Evolutionary conservation across 2,888 invertebrate species (phyloP).

Genomic region (Drosophila buzzatii): DNA sequence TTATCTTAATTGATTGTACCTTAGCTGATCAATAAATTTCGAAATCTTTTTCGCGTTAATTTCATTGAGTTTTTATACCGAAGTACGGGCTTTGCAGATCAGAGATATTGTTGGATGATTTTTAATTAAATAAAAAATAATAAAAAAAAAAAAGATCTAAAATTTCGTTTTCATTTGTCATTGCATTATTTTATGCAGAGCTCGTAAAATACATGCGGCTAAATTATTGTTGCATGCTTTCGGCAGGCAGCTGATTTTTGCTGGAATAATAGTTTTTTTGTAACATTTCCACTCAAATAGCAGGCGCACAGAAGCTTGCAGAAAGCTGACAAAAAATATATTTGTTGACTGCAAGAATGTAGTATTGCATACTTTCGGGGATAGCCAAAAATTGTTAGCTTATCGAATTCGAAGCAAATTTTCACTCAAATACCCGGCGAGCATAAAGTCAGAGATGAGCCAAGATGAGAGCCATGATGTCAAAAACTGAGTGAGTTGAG

Average conservation of each 20-base stretch:
- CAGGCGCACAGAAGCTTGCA: neutral
- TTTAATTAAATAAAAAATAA: no score
- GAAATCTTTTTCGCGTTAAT: conserved; percentile 75
- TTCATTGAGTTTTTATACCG: neutral
- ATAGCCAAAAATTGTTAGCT: neutral
- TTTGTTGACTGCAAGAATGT: neutral
- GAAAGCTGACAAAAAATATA: neutral
- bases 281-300: neutral
- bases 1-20: conserved; percentile 60
- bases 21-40: conserved; percentile 67
- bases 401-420: neutral
- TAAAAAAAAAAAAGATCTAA: no score
- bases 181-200: neutral
- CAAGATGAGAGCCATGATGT: no score
- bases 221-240: neutral
- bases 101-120: no score
- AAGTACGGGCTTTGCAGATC: no score
- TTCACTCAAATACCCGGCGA: neutral
- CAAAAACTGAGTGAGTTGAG: neutral
- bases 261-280: neutral
- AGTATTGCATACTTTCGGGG: neutral
- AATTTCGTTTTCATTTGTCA: no score
- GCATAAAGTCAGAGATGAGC: no score
- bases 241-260: neutral
- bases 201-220: neutral